Evolutionary conservation across 2,797 vertebrate genomes (phyloP).

Genomic region (Adrianichthys oophorus): DNA sequence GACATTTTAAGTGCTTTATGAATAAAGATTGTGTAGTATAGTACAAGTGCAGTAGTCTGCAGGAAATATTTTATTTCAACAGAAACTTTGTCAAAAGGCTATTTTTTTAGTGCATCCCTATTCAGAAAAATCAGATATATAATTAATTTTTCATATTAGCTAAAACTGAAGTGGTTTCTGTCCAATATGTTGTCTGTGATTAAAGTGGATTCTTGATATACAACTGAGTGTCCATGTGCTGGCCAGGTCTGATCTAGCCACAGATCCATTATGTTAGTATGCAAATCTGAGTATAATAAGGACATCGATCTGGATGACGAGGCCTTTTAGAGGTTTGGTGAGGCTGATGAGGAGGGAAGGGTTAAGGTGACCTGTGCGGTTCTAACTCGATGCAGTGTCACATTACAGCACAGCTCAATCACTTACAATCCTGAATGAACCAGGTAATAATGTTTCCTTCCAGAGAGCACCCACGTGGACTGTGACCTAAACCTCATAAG

Average conservation of each 20-base stretch:
- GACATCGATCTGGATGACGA: conserved; percentile 74
- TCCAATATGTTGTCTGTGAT: conserved; percentile 2
- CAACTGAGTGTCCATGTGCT: conserved; percentile 53
- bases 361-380: conserved; percentile 77
- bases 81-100: too few species aligned
- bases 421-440: conserved; percentile 71
- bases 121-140: too few species aligned
- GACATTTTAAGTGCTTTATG: too few species aligned
- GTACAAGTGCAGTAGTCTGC: too few species aligned
- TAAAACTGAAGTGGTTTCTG: too few species aligned
- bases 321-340: conserved; percentile 62
- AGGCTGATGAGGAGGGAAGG: conserved; percentile 78
- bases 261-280: conserved; percentile 78
- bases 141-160: too few species aligned
- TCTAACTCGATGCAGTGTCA: conserved; percentile 82
- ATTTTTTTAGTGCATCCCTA: too few species aligned
- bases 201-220: conserved; percentile 32
- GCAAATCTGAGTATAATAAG: conserved; percentile 80
- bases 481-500: conserved; percentile 47
- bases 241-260: conserved; percentile 69
- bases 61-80: too few species aligned
- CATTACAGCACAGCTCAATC: conserved; percentile 77
- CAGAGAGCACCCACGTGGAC: conserved; percentile 44
- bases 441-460: conserved; percentile 65
- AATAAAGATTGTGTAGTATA: too few species aligned